These are phyloP conservation scores for Erythrolamprus reginae DNA, from an alignment of 2,113 vertebrate species.

Conservation along the genomic window DNA sequence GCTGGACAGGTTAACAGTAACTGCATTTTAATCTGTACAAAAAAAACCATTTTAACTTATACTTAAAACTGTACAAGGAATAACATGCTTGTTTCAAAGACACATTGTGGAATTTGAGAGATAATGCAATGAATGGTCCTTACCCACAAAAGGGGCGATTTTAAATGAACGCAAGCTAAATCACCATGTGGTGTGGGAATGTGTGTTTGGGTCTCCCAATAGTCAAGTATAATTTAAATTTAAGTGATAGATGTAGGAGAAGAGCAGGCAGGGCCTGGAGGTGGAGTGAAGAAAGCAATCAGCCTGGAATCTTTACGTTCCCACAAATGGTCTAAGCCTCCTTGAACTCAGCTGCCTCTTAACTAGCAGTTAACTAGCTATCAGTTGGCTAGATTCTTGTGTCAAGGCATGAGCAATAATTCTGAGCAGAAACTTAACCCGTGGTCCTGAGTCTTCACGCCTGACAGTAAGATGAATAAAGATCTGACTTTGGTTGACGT, in stretches of 20 bases:
- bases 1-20: slow-evolving; percentile 75
- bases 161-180: slow-evolving; percentile 40
- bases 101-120: slow-evolving; percentile 65
- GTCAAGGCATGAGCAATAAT: neutral
- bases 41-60: slow-evolving; percentile 71
- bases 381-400: neutral
- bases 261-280: neutral
- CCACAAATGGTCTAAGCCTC: neutral
- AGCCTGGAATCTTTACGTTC: neutral
- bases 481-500: slow-evolving; percentile 43
- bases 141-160: slow-evolving; percentile 42
- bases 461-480: slow-evolving; percentile 34
- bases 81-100: slow-evolving; percentile 77
- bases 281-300: neutral
- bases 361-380: neutral
- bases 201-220: neutral
- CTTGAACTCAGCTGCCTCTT: neutral
- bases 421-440: neutral
- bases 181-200: neutral
- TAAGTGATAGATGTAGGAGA: slow-evolving; percentile 21
- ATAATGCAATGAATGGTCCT: slow-evolving; percentile 50
- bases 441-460: neutral
- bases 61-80: slow-evolving; percentile 73
- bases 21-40: slow-evolving; percentile 73
- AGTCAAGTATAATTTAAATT: slow-evolving; percentile 48